Evolutionary conservation across 2,113 vertebrate species (phyloP).

Genomic region (Vulpes lagopus): DNA sequence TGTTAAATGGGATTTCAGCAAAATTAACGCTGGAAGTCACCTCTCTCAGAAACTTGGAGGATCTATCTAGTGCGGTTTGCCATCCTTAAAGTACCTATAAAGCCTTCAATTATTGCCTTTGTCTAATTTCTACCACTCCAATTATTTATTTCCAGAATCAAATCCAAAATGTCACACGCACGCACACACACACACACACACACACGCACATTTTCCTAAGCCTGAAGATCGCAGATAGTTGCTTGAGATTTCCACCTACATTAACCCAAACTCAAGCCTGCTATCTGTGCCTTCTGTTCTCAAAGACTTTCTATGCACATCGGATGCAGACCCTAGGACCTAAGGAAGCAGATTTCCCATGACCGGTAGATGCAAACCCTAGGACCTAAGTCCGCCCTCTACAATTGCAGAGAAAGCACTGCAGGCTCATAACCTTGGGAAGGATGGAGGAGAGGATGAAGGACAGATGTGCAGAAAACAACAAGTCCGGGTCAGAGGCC

Average conservation of each 20-base stretch:
- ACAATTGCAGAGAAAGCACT: not conserved
- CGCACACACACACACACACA: not conserved
- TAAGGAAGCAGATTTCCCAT: not conserved
- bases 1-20: not conserved
- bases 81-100: not conserved
- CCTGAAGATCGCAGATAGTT: not conserved
- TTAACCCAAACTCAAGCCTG: not conserved
- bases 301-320: not conserved
- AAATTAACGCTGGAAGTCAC: not conserved
- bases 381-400: not conserved
- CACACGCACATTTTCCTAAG: not conserved
- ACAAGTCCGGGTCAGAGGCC: not conserved
- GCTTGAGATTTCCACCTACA: not conserved
- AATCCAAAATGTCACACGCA: not conserved
- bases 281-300: not conserved
- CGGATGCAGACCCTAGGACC: too few species aligned
- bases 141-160: not conserved
- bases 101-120: not conserved
- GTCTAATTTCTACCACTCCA: not conserved
- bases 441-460: fast-evolving
- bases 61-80: too few species aligned
- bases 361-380: too few species aligned
- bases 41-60: not conserved
- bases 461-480: not conserved
- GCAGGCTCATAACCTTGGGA: not conserved